Evolutionary conservation across 30 jellyfish, hydroid and myxozoan species (phyloP).

Genomic region (Aurelia coerulea): DNA sequence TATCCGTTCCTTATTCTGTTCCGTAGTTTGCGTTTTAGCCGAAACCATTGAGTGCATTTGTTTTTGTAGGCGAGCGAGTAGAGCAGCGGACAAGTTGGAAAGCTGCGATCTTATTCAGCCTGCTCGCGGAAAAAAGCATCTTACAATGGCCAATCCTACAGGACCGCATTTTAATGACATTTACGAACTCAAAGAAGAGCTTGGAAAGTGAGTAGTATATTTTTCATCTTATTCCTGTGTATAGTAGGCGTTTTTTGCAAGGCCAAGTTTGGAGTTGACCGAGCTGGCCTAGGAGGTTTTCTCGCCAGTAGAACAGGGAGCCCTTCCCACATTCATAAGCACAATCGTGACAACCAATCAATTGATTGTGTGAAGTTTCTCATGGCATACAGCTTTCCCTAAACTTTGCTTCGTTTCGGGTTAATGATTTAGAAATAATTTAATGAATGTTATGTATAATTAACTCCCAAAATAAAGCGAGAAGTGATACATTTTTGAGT

Average conservation of each 20-base stretch:
- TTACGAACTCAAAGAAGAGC: conserved; percentile 97
- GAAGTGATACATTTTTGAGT: too few relatives aligned
- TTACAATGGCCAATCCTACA: conserved; percentile 69
- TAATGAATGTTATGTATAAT: too few relatives aligned
- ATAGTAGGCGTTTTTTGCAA: too few relatives aligned
- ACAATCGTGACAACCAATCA: too few relatives aligned
- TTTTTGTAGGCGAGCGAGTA: conserved; percentile 35
- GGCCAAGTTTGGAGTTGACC: neutral
- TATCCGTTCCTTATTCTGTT: too few relatives aligned
- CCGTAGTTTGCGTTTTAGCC: too few relatives aligned
- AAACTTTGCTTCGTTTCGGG: too few relatives aligned
- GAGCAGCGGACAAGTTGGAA: conserved; percentile 9
- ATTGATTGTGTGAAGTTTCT: too few relatives aligned
- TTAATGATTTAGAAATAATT: too few relatives aligned
- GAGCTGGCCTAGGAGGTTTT: conserved; percentile 14
- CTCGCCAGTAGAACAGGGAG: conserved; percentile 3
- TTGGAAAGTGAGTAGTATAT: conserved; percentile 91
- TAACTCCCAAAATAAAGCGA: too few relatives aligned
- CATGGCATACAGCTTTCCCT: too few relatives aligned
- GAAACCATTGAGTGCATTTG: conserved; percentile 7
- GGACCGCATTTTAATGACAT: conserved; percentile 89
- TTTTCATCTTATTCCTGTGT: neutral
- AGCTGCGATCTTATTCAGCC: conserved; percentile 3
- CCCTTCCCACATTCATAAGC: conserved; percentile 37
- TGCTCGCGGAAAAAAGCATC: conserved; percentile 10